Percentiles rank a stretch among this genome's conserved stretches.
These are phyloP conservation scores for Sturnira hondurensis DNA, from an alignment of 2,113 vertebrate species.

Conservation along the genomic window DNA sequence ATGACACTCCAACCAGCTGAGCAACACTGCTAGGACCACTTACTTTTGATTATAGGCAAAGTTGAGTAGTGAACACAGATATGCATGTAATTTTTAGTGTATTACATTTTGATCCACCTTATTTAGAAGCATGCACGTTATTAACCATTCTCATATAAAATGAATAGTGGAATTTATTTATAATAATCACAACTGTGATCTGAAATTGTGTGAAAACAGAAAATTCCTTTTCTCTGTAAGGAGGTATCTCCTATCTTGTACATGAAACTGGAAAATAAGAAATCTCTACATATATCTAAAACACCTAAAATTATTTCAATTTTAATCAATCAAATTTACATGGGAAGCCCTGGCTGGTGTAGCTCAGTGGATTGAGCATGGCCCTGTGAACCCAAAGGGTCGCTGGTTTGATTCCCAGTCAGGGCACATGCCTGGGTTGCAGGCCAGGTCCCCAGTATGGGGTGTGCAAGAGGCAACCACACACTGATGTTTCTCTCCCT, in stretches of 20 bases:
- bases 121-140: conserved; percentile 13
- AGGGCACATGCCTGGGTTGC: too few relatives aligned
- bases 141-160: conserved; percentile 12
- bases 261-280: conserved; percentile 23
- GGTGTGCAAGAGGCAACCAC: too few relatives aligned
- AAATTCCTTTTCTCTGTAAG: conserved; percentile 1
- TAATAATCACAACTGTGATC: neutral
- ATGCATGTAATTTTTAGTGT: neutral
- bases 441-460: too few relatives aligned
- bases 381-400: too few relatives aligned
- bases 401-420: too few relatives aligned
- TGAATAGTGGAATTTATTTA: neutral
- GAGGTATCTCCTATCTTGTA: neutral
- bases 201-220: conserved; percentile 46
- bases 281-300: neutral
- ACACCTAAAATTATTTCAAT: neutral
- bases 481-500: too few relatives aligned
- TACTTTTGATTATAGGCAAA: neutral
- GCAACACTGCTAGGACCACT: too few relatives aligned
- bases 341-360: too few relatives aligned
- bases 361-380: too few relatives aligned
- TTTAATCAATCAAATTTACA: neutral
- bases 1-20: too few relatives aligned
- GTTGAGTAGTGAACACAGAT: neutral
- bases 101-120: neutral